Conservation (phyloP, 2,797 vertebrate genomes). For the Eidolon dupreanum region DNA sequence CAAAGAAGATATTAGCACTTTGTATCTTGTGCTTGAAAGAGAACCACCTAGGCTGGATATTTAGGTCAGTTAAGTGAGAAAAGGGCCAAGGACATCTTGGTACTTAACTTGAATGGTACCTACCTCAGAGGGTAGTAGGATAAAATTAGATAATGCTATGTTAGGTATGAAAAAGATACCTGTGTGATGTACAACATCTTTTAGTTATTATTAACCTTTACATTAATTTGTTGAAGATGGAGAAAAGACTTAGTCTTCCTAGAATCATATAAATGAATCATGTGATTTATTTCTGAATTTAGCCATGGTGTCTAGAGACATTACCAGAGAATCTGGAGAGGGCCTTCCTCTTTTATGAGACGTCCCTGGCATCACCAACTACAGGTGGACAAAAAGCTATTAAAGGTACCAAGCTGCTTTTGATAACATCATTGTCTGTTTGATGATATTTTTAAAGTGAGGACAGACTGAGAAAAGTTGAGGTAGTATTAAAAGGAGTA, state of each 20-base stretch:
- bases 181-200: background rate
- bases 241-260: background rate
- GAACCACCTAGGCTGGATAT: background rate
- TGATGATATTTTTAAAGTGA: background rate
- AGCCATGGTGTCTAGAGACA: background rate
- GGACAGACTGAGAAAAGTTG: background rate
- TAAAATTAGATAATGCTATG: background rate
- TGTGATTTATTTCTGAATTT: conserved; percentile 9
- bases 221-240: background rate
- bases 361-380: background rate
- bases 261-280: background rate
- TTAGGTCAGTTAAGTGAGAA: background rate
- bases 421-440: background rate
- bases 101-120: background rate
- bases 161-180: background rate
- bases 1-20: background rate
- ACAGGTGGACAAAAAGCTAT: background rate
- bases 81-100: background rate
- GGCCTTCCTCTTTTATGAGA: background rate
- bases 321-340: background rate
- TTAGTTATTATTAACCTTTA: background rate
- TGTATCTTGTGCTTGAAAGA: background rate
- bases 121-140: background rate
- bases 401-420: background rate
- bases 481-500: background rate